Evolutionary conservation across 2,797 vertebrate species (phyloP).

Genomic region (Poecilia wingei): DNA sequence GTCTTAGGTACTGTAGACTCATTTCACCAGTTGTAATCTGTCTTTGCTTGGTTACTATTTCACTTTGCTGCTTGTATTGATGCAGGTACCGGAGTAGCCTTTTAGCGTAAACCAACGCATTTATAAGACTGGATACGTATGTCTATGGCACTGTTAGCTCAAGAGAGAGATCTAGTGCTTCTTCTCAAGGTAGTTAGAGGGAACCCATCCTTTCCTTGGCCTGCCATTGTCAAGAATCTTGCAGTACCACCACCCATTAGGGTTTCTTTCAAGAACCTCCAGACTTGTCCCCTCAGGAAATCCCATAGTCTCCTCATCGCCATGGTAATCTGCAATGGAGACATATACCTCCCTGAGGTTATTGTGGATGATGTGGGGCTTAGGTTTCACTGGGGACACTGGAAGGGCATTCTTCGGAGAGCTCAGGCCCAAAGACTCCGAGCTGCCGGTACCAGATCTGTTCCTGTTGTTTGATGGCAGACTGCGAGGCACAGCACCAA

Average conservation of each 20-base stretch:
- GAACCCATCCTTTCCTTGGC: constrained; percentile 98
- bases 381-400: constrained; percentile 92
- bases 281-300: constrained; percentile 98
- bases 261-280: constrained; percentile 97
- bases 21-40: constrained; percentile 50
- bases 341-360: constrained; percentile 93
- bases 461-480: constrained; percentile 68
- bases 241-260: constrained; percentile 99
- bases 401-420: constrained; percentile 87
- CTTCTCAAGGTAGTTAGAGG: constrained; percentile 99
- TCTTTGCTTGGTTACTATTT: constrained; percentile 54
- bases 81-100: constrained; percentile 64
- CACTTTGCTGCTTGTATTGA: constrained; percentile 53
- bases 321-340: constrained; percentile 97
- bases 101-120: constrained; percentile 66
- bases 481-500: constrained; percentile 80
- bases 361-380: constrained; percentile 97
- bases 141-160: constrained; percentile 64
- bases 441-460: constrained; percentile 75
- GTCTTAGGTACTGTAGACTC: constrained; percentile 42
- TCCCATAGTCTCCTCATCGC: constrained; percentile 96
- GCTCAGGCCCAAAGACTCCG: constrained; percentile 77
- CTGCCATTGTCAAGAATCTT: constrained; percentile 93
- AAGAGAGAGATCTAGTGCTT: constrained; percentile 85
- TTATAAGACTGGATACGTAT: constrained; percentile 61